These are phyloP conservation scores for Andricus quercusramuli DNA, from an alignment of 2,888 invertebrate species.

Conservation along the genomic window DNA sequence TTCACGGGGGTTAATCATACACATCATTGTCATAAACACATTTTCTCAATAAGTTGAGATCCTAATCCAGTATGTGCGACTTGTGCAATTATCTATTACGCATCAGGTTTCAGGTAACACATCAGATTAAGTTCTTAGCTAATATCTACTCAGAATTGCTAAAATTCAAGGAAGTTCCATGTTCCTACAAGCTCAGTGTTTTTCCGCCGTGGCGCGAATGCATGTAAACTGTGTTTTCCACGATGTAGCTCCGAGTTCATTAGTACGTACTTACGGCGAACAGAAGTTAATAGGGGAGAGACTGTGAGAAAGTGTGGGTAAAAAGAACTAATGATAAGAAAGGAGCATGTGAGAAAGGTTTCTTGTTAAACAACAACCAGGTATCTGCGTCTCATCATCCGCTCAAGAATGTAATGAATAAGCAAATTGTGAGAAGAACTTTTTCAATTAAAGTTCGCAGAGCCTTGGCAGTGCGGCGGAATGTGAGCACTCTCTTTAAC, in stretches of 20 bases:
- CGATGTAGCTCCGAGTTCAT: conserved; percentile 49
- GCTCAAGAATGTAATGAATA: conserved; percentile 66
- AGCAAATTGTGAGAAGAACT: conserved; percentile 71
- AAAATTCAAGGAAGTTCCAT: background rate
- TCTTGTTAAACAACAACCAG: conserved; percentile 56
- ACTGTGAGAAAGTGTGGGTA: conserved; percentile 22
- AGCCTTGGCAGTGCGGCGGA: conserved; percentile 45
- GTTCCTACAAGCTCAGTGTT: background rate
- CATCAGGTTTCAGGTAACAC: background rate
- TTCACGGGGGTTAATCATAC: too few relatives aligned
- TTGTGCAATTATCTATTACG: background rate
- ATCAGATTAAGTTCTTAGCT: background rate
- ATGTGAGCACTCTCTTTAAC: conserved; percentile 42
- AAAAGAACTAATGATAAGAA: conserved; percentile 2
- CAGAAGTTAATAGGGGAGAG: conserved; percentile 48
- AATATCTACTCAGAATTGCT: background rate
- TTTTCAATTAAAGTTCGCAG: conserved; percentile 73
- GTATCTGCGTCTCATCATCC: conserved; percentile 53
- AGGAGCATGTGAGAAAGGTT: conserved; percentile 33
- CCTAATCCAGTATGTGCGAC: too few relatives aligned
- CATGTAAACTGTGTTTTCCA: conserved; percentile 1
- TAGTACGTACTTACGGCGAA: conserved; percentile 49
- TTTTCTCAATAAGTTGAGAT: too few relatives aligned
- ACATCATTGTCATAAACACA: too few relatives aligned
- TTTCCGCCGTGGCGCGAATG: background rate